Percentiles rank a stretch among this genome's conserved stretches.
These are phyloP conservation scores for Perdita meconis DNA, from an alignment of 2,888 invertebrate genomes.

Conservation along the genomic window DNA sequence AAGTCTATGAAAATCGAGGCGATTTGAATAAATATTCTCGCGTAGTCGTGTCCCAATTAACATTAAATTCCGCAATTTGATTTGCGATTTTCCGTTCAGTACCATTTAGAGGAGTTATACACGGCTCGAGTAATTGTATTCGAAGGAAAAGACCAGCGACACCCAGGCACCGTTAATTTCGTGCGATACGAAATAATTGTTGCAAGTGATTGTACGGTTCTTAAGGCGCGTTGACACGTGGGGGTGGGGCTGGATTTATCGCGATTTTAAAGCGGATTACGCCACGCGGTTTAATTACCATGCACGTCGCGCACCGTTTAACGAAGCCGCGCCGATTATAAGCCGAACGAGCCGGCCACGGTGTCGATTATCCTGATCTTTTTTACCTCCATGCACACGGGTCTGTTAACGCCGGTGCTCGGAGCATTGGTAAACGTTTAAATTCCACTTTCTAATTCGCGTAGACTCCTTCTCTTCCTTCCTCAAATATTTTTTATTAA, in stretches of 20 bases:
- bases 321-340: constrained; percentile 65
- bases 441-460: constrained; percentile 56
- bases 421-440: constrained; percentile 52
- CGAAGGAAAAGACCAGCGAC: neutral
- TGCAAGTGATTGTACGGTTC: constrained; percentile 52
- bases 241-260: constrained; percentile 64
- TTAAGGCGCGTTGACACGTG: constrained; percentile 52
- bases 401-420: constrained; percentile 15
- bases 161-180: constrained; percentile 34
- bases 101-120: constrained; percentile 9
- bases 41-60: too few species aligned
- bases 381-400: constrained; percentile 45
- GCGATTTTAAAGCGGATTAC: constrained; percentile 66
- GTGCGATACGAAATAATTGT: constrained; percentile 57
- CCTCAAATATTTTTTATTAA: too few species aligned
- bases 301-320: constrained; percentile 67
- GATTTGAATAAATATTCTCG: too few species aligned
- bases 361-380: constrained; percentile 61
- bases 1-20: too few species aligned
- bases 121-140: neutral
- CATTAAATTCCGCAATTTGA: too few species aligned
- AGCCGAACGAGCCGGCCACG: constrained; percentile 44
- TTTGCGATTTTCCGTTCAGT: constrained; percentile 1
- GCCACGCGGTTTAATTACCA: constrained; percentile 66
- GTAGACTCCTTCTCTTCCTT: constrained; percentile 8